phyloP scores from a whole-genome alignment of 2,888 invertebrate genomes.

The Acronicta leporina region DNA sequence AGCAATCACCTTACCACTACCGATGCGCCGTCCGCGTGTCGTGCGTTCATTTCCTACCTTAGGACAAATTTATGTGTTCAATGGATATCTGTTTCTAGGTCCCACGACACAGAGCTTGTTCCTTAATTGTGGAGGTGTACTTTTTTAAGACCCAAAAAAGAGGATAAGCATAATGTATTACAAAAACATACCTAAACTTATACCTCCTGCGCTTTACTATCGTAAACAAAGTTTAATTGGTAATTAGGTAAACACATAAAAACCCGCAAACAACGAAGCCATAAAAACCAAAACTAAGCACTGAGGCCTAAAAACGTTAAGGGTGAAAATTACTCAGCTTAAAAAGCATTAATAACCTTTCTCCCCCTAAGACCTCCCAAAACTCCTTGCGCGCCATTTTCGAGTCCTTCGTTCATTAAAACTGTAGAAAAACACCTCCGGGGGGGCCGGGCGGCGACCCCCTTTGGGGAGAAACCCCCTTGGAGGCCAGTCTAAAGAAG shows the following conservation, averaged over 20 bases:
- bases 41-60: too few species aligned
- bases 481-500: constrained; percentile 85
- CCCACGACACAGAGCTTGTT: too few species aligned
- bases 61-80: too few species aligned
- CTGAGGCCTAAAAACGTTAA: constrained; percentile 69
- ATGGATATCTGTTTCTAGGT: too few species aligned
- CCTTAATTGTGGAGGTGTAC: too few species aligned
- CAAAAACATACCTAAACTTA: constrained; percentile 10
- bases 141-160: too few species aligned
- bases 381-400: constrained; percentile 76
- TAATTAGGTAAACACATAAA: constrained; percentile 53
- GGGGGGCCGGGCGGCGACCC: constrained; percentile 56
- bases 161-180: neutral
- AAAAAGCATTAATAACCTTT: constrained; percentile 87
- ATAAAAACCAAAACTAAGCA: constrained; percentile 68
- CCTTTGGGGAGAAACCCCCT: constrained; percentile 57
- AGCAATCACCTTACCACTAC: too few species aligned
- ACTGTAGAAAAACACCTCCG: constrained; percentile 87
- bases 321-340: constrained; percentile 83
- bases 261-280: constrained; percentile 52
- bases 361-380: constrained; percentile 66
- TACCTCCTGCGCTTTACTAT: constrained; percentile 25
- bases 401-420: constrained; percentile 86
- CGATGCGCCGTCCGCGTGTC: too few species aligned
- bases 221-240: constrained; percentile 43